Conservation (phyloP, 2,113 vertebrate species). For the Sinocyclocheilus rhinocerous region DNA sequence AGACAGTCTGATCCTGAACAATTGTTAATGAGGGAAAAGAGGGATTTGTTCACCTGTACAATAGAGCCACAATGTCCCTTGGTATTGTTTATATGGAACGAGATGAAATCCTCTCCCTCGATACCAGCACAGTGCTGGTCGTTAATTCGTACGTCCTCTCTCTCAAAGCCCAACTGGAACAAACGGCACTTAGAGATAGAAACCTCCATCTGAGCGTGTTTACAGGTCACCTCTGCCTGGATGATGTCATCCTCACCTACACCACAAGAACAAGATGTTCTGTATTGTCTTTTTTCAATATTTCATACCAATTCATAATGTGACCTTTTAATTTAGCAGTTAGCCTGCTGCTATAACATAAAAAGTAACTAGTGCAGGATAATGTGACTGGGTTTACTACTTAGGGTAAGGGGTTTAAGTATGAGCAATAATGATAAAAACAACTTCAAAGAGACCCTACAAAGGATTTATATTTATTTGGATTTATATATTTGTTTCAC, state of each 20-base stretch:
- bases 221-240: constrained; percentile 94
- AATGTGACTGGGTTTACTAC: too few relatives aligned
- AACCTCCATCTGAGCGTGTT: constrained; percentile 93
- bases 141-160: constrained; percentile 91
- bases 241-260: constrained; percentile 92
- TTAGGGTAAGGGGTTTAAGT: too few relatives aligned
- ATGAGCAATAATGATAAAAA: background rate
- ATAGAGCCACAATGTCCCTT: constrained; percentile 95
- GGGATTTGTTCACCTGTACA: constrained; percentile 81
- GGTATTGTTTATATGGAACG: constrained; percentile 97
- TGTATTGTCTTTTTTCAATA: background rate
- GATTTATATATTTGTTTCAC: constrained; percentile 28
- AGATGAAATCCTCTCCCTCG: constrained; percentile 96
- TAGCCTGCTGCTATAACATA: background rate
- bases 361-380: too few relatives aligned
- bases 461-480: background rate
- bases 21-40: background rate
- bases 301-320: background rate
- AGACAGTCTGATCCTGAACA: background rate
- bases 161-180: constrained; percentile 95
- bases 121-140: constrained; percentile 88
- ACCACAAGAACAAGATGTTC: background rate
- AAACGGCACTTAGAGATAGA: constrained; percentile 97
- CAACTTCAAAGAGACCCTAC: background rate
- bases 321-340: background rate